Percentiles rank a stretch among this genome's conserved stretches.
These are phyloP conservation scores for Raphicerus campestris DNA, from an alignment of 2,113 vertebrate species.

Conservation along the genomic window DNA sequence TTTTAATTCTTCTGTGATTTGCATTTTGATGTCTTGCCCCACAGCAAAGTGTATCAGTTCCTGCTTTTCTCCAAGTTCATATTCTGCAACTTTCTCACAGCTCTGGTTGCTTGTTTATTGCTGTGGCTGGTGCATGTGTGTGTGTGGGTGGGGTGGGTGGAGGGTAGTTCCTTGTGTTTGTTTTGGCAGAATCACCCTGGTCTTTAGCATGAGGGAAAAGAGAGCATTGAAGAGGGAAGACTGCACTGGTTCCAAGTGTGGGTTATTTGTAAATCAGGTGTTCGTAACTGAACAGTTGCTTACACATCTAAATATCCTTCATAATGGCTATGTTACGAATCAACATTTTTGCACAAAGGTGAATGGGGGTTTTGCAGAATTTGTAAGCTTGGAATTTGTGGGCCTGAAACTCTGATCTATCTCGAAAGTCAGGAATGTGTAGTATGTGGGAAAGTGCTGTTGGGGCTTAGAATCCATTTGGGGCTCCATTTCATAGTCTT, in stretches of 20 bases:
- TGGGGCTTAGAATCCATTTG: not conserved
- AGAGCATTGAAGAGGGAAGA: not conserved
- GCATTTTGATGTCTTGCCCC: not conserved
- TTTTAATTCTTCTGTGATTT: constrained; percentile 32
- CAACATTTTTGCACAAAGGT: not conserved
- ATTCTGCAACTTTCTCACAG: not conserved
- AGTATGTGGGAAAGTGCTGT: constrained; percentile 45
- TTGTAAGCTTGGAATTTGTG: not conserved
- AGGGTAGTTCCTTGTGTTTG: not conserved
- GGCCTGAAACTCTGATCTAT: not conserved
- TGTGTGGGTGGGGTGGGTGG: too few relatives aligned
- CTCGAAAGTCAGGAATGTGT: constrained; percentile 31
- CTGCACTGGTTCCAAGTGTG: not conserved
- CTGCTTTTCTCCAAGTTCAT: not conserved
- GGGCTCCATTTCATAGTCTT: constrained; percentile 54
- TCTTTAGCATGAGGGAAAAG: not conserved
- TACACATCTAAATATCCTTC: not conserved
- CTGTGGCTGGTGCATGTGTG: not conserved
- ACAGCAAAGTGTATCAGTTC: not conserved
- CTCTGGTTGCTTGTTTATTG: not conserved
- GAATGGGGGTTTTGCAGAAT: not conserved
- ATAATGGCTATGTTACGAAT: not conserved
- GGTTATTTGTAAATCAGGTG: not conserved
- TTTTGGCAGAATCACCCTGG: not conserved
- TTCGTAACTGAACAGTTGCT: not conserved